phyloP scores from a whole-genome alignment of 2,888 invertebrate species.

The Temnothorax unifasciatus region DNA sequence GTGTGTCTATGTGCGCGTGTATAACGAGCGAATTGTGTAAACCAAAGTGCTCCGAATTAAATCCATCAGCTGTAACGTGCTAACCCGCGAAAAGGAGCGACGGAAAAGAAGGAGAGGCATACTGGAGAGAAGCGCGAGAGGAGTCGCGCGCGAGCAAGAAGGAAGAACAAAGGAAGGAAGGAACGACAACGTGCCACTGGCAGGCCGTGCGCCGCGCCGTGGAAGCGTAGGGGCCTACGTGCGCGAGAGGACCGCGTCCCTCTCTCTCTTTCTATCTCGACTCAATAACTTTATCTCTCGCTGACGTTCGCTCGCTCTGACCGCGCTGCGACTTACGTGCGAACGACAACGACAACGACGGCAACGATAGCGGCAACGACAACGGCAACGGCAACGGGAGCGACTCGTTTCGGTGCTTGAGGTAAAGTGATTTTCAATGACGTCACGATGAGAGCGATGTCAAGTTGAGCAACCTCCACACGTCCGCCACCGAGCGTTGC shows the following conservation, averaged over 20 bases:
- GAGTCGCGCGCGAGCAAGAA: conserved; percentile 70
- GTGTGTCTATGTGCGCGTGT: background rate
- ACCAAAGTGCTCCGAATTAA: conserved; percentile 74
- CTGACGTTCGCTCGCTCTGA: conserved; percentile 31
- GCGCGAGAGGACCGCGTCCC: conserved; percentile 56
- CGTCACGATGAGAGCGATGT: conserved; percentile 73
- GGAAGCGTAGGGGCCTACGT: conserved; percentile 60
- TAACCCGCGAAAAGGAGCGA: conserved; percentile 43
- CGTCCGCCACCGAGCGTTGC: conserved; percentile 58
- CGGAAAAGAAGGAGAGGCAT: background rate
- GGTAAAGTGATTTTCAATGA: conserved; percentile 80
- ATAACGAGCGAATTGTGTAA: background rate
- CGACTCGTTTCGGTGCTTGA: conserved; percentile 69
- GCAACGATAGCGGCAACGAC: conserved; percentile 49
- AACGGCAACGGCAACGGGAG: conserved; percentile 48
- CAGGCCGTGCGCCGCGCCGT: conserved; percentile 24
- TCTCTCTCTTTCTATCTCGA: conserved; percentile 34
- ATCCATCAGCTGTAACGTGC: conserved; percentile 74
- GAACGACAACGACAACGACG: conserved; percentile 29
- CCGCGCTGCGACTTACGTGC: conserved; percentile 36
- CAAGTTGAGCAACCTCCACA: conserved; percentile 80
- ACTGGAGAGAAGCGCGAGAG: conserved; percentile 36
- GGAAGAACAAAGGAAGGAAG: conserved; percentile 81
- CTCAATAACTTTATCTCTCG: conserved; percentile 58
- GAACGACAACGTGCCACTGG: conserved; percentile 71